Base-by-base conservation (phyloP, 2,113 vertebrate species). In the Paraplagusia blochii region DNA sequence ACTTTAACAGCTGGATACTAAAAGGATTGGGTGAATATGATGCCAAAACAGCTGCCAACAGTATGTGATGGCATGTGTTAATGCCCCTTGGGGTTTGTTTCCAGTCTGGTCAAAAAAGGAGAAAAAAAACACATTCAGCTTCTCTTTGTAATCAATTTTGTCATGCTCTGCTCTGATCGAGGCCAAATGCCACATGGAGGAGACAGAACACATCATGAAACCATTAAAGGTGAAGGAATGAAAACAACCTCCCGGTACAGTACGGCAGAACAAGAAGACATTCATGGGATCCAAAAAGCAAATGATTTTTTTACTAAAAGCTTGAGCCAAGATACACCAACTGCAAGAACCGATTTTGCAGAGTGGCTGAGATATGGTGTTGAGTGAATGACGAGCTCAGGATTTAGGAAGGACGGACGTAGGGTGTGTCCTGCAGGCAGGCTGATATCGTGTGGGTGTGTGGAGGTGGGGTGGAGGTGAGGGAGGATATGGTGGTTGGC, bases 1-100 rank as follows among this genome's bases (percentile, higher is more conserved):
- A 63, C 67, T 67, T 76, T 55, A 62, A 58, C 63, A 61, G 43
- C 44, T 35, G 63, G 70, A 43, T 49, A 50, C 57, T 65, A 70
- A 79, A 76, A 61, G 3, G 58, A 72, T 64, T 53, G 53, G 72
- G 56, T 79, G 64, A 65, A 62, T 56, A 53, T 51, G 72, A 63
- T 48, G 51, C 52, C 51, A 60, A 78, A 80, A 63, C 82, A 85
- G 69, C 83, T 84, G 81, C 83, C 62, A 58, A 39, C 47, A 49
- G 62, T 58, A 19, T 66, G 77, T 8, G 44, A 48, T 69, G 51
- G 58, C 44, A 68, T 74, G 59, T 74, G 62, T 9, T 40, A 83
- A 76, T 73, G 39, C 40, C 42, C 49, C 44, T 51, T 63, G 71
- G 62, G 78, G 62, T 78, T 80, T 69, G 50, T 44, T 66, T 71